phyloP scores from a whole-genome alignment of 2,113 vertebrate species.

The Nannobrachium achirus region DNA sequence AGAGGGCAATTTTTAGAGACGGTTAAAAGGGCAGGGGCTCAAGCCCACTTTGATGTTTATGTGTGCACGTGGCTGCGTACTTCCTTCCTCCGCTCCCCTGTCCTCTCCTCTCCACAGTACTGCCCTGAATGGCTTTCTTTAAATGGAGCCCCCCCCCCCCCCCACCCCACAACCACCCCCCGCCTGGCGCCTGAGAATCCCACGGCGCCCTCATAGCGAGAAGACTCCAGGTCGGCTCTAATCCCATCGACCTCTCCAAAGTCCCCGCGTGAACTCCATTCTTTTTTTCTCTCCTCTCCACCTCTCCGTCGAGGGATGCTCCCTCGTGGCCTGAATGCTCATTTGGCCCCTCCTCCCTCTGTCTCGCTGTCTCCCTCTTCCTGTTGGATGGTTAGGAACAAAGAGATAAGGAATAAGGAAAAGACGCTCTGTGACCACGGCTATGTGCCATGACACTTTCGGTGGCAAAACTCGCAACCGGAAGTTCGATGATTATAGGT shows the following conservation, averaged over 20 bases:
- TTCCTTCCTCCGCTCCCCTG: no score
- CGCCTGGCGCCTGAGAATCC: slow-evolving; percentile 37
- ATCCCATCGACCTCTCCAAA: slow-evolving; percentile 38
- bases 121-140: slow-evolving; percentile 67
- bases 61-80: no score
- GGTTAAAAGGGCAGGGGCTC: no score
- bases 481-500: no score
- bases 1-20: no score
- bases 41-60: no score
- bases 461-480: no score
- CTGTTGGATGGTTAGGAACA: no score
- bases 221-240: slow-evolving; percentile 31
- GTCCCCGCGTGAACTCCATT: slow-evolving; percentile 30
- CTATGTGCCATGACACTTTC: no score
- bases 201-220: slow-evolving; percentile 24
- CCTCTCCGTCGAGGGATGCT: slow-evolving; percentile 16
- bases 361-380: neutral
- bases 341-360: slow-evolving; percentile 34
- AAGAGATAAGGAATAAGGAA: no score
- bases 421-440: no score
- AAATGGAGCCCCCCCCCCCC: slow-evolving; percentile 63
- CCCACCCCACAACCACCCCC: no score
- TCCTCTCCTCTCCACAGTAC: slow-evolving; percentile 38
- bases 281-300: neutral
- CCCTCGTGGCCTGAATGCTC: slow-evolving; percentile 40